Conservation (phyloP, 1,140 invertebrate species). For the Drosophila varians region DNA sequence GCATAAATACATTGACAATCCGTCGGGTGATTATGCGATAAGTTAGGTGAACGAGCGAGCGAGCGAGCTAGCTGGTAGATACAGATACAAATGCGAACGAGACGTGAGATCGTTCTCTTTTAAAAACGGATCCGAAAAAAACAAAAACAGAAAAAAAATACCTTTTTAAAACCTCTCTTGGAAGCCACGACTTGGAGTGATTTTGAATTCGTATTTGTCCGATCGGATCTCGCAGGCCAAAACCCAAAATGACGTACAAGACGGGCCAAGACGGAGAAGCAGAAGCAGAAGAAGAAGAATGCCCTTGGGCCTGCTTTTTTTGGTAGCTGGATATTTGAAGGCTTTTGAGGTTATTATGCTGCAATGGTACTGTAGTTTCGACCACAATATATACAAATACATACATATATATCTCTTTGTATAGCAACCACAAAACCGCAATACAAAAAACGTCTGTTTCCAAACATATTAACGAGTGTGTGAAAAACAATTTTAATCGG, state of each 20-base stretch:
- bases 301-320: slow-evolving; percentile 28
- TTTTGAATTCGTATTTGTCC: slow-evolving; percentile 14
- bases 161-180: too few species aligned
- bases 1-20: slow-evolving; percentile 46
- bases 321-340: slow-evolving; percentile 42
- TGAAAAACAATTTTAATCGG: slow-evolving; percentile 16
- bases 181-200: slow-evolving; percentile 28
- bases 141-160: neutral
- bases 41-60: slow-evolving; percentile 47
- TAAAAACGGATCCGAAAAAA: neutral
- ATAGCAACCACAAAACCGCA: neutral
- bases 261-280: slow-evolving; percentile 5
- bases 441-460: slow-evolving; percentile 5
- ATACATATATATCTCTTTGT: too few species aligned
- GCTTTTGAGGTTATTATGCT: slow-evolving; percentile 46
- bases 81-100: neutral
- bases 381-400: slow-evolving; percentile 7
- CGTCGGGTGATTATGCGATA: slow-evolving; percentile 64
- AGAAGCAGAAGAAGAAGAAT: slow-evolving; percentile 14
- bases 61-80: neutral
- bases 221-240: slow-evolving; percentile 14
- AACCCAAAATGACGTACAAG: slow-evolving; percentile 28
- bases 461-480: slow-evolving; percentile 21
- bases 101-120: neutral
- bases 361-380: slow-evolving; percentile 32